Conservation (phyloP, 2,797 vertebrate genomes). For the Taeniopygia guttata region DNA sequence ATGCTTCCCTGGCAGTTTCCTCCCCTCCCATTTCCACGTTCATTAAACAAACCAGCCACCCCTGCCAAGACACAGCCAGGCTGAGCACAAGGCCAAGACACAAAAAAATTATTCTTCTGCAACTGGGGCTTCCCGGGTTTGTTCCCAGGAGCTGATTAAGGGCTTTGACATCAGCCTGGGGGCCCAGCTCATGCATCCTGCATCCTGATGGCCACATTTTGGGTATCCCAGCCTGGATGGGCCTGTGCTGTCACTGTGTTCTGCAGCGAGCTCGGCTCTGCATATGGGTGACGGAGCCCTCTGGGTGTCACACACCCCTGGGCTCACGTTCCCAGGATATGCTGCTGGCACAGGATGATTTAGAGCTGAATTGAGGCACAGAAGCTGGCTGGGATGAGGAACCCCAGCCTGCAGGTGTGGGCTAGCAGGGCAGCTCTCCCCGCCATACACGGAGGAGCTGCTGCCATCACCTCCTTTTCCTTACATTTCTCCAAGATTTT, state of each 20-base stretch:
- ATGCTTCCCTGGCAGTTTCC: constrained; percentile 38
- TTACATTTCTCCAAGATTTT: background rate
- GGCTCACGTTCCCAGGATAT: background rate
- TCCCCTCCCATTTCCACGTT: constrained; percentile 17
- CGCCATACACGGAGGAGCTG: accelerated
- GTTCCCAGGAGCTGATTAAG: background rate
- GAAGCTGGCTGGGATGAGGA: background rate
- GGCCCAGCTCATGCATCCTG: background rate
- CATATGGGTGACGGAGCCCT: accelerated
- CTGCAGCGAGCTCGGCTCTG: background rate
- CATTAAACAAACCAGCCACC: constrained; percentile 34
- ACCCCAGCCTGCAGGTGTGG: background rate
- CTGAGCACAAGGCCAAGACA: background rate
- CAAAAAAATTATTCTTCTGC: background rate
- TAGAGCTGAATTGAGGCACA: background rate
- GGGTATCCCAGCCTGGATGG: background rate
- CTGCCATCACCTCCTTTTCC: background rate
- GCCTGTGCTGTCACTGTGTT: accelerated
- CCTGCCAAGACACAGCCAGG: constrained; percentile 9
- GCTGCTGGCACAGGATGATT: background rate
- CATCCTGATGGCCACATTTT: background rate
- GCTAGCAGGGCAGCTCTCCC: background rate
- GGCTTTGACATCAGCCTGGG: background rate
- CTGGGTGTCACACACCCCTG: background rate
- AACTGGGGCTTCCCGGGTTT: background rate